Base-by-base conservation (phyloP, 2,888 invertebrate species). In the Amiota minor region DNA sequence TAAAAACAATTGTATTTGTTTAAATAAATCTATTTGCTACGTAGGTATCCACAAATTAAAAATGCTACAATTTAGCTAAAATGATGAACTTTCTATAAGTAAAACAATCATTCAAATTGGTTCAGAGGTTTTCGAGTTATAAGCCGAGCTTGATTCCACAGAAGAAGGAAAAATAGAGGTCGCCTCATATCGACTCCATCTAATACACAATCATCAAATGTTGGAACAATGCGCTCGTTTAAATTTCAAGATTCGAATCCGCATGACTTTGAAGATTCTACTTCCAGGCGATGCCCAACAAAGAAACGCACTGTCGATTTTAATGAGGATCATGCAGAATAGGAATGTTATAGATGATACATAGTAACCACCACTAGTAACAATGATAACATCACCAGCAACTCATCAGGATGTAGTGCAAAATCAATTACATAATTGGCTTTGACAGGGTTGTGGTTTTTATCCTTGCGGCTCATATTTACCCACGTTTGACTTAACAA, bases 251-350 rank as follows among this genome's bases (percentile, higher is more conserved):
- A 83, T 11, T 79, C 79, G 9, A 71, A 76, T 0, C 77, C 81
- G 0, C 80, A 81, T 12, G n/a, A n/a, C n/a, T n/a, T 23, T 77
- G 0, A 81, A 80, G 4, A 77, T 75, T 23, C 65, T 61, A 50
- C 20, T 3, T 50, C 47, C 6, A 89, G 80, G 84, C 91, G 55
- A 81, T 81, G 80, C 14, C n/a, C 76, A 84, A 76, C 89, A 87
- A 88, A 92, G 90, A 90, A 91, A 35, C 89, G 91, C 55, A 89
- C 89, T 2, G 89, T 90, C 4, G 88, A 89, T 20, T 89, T 89
- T n/a, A 87, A 88, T 76, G 59, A 59, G 2, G 59, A 16, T 59
- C 0, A 8, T 4, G 1, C 4, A 20, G 18, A 50, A 76, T 55
- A 62, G 77, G 0, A 75, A 73, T 2, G 1, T 23, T 14, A 1